phyloP scores from a whole-genome alignment of 2,797 vertebrate genomes.

The Hypotaenidia okinawae region DNA sequence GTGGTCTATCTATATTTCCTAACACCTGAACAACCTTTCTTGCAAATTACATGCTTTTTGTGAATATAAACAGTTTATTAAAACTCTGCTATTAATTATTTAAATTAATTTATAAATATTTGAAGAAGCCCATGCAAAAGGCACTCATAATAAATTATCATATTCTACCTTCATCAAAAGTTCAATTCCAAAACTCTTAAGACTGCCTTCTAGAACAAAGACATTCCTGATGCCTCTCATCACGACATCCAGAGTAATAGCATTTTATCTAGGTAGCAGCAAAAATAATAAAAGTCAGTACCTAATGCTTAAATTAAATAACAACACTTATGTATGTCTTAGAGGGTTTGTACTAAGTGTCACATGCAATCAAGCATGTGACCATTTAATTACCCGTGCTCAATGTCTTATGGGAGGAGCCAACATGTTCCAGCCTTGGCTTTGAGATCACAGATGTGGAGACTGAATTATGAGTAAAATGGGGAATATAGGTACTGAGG shows the following conservation, averaged over 20 bases:
- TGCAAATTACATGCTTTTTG: constrained; percentile 61
- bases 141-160: constrained; percentile 29
- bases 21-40: constrained; percentile 19
- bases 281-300: background rate
- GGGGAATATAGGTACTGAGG: background rate
- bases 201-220: background rate
- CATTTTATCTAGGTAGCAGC: background rate
- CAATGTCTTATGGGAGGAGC: background rate
- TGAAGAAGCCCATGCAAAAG: constrained; percentile 50
- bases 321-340: background rate
- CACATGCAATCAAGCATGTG: too few relatives aligned
- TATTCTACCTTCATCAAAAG: background rate
- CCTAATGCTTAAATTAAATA: background rate
- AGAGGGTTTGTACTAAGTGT: background rate
- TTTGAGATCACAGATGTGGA: background rate
- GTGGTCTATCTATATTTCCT: background rate
- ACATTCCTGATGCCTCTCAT: background rate
- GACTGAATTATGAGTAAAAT: background rate
- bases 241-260: background rate
- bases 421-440: background rate
- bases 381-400: background rate
- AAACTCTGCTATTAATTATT: constrained; percentile 65
- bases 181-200: background rate
- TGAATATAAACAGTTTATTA: constrained; percentile 74
- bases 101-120: constrained; percentile 71